These are phyloP conservation scores for Bruchidius siliquastri DNA, from an alignment of 2,888 invertebrate genomes.

Conservation along the genomic window DNA sequence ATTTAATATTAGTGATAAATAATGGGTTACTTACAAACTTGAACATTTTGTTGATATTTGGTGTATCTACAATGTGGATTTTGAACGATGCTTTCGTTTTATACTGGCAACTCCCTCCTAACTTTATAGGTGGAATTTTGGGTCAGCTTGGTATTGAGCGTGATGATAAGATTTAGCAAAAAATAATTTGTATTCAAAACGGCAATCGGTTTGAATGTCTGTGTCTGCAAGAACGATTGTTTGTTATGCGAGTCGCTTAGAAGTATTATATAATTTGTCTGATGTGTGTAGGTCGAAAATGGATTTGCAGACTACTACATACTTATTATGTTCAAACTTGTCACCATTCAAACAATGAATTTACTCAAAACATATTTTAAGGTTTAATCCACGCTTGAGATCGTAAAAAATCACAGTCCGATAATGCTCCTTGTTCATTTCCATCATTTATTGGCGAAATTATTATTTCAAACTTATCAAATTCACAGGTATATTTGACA, in stretches of 20 bases:
- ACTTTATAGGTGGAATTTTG: background rate
- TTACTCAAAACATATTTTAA: too few species aligned
- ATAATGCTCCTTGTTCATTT: too few species aligned
- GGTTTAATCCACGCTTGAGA: too few species aligned
- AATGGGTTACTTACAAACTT: background rate
- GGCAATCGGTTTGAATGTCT: background rate
- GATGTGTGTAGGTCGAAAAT: background rate
- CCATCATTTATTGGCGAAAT: too few species aligned
- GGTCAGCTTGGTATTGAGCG: background rate
- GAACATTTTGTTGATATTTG: conserved; percentile 1
- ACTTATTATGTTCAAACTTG: too few species aligned
- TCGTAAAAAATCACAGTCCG: too few species aligned
- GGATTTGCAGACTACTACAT: background rate
- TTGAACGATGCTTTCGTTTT: background rate
- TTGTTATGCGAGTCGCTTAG: background rate
- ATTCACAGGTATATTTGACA: too few species aligned
- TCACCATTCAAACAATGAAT: too few species aligned
- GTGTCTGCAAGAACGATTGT: background rate
- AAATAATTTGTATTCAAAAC: background rate
- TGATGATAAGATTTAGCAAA: background rate
- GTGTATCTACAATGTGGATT: background rate
- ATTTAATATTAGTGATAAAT: background rate
- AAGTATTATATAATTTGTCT: background rate
- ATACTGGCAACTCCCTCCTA: background rate
- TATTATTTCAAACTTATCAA: too few species aligned